These are phyloP conservation scores for Micrasema minimum DNA, from an alignment of 1,140 invertebrate genomes.

Conservation along the genomic window DNA sequence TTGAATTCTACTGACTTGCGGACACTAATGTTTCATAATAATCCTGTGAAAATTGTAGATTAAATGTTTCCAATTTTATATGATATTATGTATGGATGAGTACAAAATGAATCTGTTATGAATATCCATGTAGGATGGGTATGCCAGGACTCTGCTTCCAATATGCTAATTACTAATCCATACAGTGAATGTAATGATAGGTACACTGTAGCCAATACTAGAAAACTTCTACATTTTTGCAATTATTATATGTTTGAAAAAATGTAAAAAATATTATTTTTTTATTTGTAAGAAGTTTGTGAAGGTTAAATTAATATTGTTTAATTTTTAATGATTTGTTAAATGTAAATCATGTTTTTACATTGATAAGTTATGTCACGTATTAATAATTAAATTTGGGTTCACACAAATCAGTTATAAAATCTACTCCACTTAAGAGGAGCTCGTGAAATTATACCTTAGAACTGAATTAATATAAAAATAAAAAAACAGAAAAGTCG, in stretches of 20 bases:
- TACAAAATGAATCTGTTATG: neutral
- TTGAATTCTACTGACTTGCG: neutral
- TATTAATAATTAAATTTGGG: constrained; percentile 10
- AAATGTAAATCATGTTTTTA: constrained; percentile 26
- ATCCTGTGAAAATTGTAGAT: constrained; percentile 2
- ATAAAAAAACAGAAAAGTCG: too few relatives aligned
- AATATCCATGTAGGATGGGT: constrained; percentile 10
- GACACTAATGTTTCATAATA: constrained; percentile 6
- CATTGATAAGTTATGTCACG: constrained; percentile 21
- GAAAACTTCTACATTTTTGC: constrained; percentile 19
- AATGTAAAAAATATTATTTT: constrained; percentile 20
- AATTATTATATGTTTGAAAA: constrained; percentile 18
- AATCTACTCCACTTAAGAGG: neutral
- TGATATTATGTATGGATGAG: neutral
- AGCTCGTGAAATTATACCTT: too few relatives aligned
- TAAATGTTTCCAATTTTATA: constrained; percentile 5
- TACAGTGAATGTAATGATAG: neutral
- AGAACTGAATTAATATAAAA: too few relatives aligned
- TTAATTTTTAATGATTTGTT: constrained; percentile 13
- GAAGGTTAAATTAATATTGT: constrained; percentile 20
- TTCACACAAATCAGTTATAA: constrained; percentile 17
- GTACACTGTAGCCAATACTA: constrained; percentile 26
- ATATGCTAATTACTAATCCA: constrained; percentile 13
- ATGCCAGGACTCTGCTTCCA: constrained; percentile 22
- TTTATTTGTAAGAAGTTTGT: constrained; percentile 22